A percentile compares a stretch with the other conserved stretches of the same genome.
phyloP scores from a whole-genome alignment of 2,888 invertebrate species.

The Sepioteuthis lessoniana region DNA sequence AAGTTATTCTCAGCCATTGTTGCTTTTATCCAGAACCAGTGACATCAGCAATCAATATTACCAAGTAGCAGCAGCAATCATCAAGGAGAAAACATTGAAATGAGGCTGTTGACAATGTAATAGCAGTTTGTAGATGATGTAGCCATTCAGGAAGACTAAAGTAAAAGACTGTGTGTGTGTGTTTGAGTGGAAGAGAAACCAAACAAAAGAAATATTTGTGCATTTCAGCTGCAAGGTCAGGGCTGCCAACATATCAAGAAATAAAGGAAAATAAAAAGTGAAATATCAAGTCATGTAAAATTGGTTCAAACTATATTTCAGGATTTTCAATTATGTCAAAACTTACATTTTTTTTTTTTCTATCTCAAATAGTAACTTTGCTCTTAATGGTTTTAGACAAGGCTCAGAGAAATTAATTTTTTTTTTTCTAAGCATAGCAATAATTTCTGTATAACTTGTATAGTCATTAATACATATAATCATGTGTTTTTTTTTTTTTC shows the following conservation, averaged over 20 bases:
- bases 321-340: not conserved
- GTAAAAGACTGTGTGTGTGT: not conserved
- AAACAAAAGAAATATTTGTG: not conserved
- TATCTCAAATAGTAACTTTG: not conserved
- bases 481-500: not conserved
- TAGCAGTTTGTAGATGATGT: conserved; percentile 10
- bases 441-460: not conserved
- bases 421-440: not conserved
- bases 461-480: not conserved
- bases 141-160: not conserved
- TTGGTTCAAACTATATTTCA: not conserved
- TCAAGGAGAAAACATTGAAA: not conserved
- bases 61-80: not conserved
- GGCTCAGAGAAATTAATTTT: too few relatives aligned
- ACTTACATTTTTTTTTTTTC: not conserved
- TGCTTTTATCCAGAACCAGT: conserved; percentile 7
- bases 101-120: conserved; percentile 1
- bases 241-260: not conserved
- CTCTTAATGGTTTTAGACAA: not conserved
- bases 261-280: not conserved
- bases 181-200: not conserved
- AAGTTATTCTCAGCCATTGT: not conserved
- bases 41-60: conserved; percentile 15
- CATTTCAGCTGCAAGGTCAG: not conserved
- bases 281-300: not conserved